A percentile compares a stretch with the other conserved stretches of the same genome.
Evolutionary conservation across 2,113 vertebrate species (phyloP).

Genomic region (Butorides virescens): DNA sequence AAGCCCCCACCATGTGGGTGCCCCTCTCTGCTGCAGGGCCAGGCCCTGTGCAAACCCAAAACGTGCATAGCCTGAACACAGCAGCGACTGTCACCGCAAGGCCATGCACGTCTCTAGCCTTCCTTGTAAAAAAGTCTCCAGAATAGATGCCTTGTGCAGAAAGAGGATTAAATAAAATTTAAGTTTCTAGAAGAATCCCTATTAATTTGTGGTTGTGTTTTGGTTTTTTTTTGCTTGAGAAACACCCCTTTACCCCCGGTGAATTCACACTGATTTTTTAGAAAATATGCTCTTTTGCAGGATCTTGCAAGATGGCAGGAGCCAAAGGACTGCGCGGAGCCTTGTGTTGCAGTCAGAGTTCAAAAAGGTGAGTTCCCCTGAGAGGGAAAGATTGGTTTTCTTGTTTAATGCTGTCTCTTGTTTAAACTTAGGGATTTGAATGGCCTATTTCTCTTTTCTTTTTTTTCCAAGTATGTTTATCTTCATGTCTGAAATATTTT

Average conservation of each 20-base stretch:
- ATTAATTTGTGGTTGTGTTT: neutral
- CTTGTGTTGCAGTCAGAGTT: slow-evolving; percentile 1
- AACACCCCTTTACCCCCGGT: neutral
- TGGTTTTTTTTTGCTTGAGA: neutral
- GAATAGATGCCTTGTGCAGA: neutral
- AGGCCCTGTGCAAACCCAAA: neutral
- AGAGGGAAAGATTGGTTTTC: slow-evolving; percentile 19
- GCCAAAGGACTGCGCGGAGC: neutral
- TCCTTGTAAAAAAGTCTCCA: neutral
- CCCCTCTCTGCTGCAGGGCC: neutral
- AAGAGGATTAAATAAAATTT: neutral
- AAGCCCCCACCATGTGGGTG: rapidly evolving
- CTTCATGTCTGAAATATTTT: neutral
- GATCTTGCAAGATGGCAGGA: neutral
- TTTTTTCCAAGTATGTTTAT: neutral
- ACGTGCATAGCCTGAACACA: neutral
- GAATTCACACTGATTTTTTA: neutral
- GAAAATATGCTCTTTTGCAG: neutral
- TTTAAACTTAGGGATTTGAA: slow-evolving; percentile 25
- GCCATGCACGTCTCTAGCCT: rapidly evolving
- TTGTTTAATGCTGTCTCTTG: neutral
- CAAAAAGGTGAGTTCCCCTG: slow-evolving; percentile 11
- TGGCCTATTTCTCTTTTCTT: neutral
- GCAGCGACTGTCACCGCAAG: neutral
- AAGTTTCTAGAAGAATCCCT: neutral